Evolutionary conservation across 2,113 vertebrate genomes (phyloP), one percentile per base, ranked within the genome.

Genomic region (Otis tarda): DNA sequence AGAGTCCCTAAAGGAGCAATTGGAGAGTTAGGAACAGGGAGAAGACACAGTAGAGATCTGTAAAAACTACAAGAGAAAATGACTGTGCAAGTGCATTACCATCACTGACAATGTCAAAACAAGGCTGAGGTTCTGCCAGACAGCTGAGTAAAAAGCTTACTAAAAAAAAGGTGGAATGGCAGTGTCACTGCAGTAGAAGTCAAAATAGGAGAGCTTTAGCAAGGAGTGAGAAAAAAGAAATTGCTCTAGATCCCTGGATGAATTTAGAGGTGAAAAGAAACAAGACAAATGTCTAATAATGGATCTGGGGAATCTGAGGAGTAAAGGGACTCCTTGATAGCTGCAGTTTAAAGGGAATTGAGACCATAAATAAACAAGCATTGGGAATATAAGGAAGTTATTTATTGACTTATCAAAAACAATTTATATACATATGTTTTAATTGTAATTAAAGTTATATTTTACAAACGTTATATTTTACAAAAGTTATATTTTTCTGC

Each of bases 91-190:
- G 78, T 68, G 49, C 35, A 76, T 91, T 93, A 78, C 28, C 43
- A 59, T 31, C 64, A 80, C 28, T 41, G 67, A 88, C 67, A 77
- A 6, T 74, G 76, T 92, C 83, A 92, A 95, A 96, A 95, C 88
- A 92, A 78, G 25, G 31, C 25, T 86, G 65, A 83, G 13, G 60
- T 93, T 77, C 68, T 83, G 10, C 31, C 83, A 93, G 76, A 70
- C 37, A 93, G 22, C 31, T 55, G 47, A 93, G 65, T 45, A 90
- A 73, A 94, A 87, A 41, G 11, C 63, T 63, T 49, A 61, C 24
- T 65, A 28, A 90, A 78, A 68, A 83, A 30, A 18, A 24, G 28
- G 28, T 73, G 31, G 28, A 83, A 80, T 6, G 11, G 30, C 49
- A 91, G 23, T 68, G n/a, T 75, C 68, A 78, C 21, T 86, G 41